Evolutionary conservation across 1,140 invertebrate species (phyloP).

Genomic region (Chymomyza costata): DNA sequence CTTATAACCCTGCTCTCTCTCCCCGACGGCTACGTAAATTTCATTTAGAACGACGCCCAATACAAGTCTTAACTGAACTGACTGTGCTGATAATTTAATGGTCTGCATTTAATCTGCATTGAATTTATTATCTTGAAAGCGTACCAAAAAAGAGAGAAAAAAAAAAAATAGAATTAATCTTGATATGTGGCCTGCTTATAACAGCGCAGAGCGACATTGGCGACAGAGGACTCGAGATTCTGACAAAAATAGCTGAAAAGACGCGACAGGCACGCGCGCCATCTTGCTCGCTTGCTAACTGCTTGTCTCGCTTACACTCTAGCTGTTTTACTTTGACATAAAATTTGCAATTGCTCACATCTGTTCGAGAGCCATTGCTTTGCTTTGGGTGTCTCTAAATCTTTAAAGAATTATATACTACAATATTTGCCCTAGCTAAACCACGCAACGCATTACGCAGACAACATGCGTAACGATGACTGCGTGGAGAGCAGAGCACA

Average conservation of each 20-base stretch:
- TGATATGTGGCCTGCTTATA: constrained; percentile 68
- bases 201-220: constrained; percentile 33
- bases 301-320: background rate
- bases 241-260: constrained; percentile 64
- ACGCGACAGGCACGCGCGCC: constrained; percentile 59
- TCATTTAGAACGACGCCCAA: constrained; percentile 4
- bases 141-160: too few relatives aligned
- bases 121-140: constrained; percentile 70
- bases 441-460: too few relatives aligned
- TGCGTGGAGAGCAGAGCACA: constrained; percentile 19
- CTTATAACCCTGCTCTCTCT: background rate
- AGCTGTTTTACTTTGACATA: constrained; percentile 27
- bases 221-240: background rate
- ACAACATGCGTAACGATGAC: constrained; percentile 3
- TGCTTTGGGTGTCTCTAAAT: constrained; percentile 60
- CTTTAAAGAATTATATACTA: constrained; percentile 73
- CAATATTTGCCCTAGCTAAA: constrained; percentile 36
- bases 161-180: constrained; percentile 72
- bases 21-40: too few relatives aligned
- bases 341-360: constrained; percentile 65
- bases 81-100: constrained; percentile 65
- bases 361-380: constrained; percentile 12
- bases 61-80: constrained; percentile 1
- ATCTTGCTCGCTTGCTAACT: background rate
- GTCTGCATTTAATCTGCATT: constrained; percentile 72